Conservation (phyloP, 1,140 invertebrate genomes). For the Drosophila nannoptera region DNA sequence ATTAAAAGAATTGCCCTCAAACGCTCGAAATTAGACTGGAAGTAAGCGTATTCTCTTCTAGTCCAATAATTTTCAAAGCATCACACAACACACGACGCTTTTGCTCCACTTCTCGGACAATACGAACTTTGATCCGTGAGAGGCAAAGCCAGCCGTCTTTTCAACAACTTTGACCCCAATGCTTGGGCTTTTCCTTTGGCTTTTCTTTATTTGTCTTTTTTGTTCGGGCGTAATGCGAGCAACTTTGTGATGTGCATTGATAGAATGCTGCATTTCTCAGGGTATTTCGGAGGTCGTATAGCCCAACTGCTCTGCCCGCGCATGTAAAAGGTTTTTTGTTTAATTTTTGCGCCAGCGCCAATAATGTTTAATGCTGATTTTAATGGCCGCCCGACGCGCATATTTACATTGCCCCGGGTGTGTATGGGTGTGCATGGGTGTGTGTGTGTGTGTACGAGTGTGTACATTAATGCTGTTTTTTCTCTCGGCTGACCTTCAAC, state of each 20-base stretch:
- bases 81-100: background rate
- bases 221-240: too few relatives aligned
- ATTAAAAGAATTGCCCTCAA: too few relatives aligned
- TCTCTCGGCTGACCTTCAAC: constrained; percentile 49
- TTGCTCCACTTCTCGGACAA: background rate
- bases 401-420: constrained; percentile 33
- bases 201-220: background rate
- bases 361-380: constrained; percentile 45
- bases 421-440: background rate
- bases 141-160: background rate
- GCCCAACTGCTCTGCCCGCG: constrained; percentile 6
- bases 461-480: constrained; percentile 14
- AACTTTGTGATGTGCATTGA: background rate
- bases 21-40: too few relatives aligned
- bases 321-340: constrained; percentile 5
- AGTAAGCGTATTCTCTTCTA: background rate
- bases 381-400: constrained; percentile 37
- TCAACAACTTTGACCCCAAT: background rate
- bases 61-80: background rate
- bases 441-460: background rate
- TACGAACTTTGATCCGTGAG: background rate
- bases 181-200: background rate
- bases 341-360: constrained; percentile 24
- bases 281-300: constrained; percentile 8
- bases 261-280: background rate